Evolutionary conservation across 2,797 vertebrate genomes (phyloP).

Genomic region (Sphaeramia orbicularis): DNA sequence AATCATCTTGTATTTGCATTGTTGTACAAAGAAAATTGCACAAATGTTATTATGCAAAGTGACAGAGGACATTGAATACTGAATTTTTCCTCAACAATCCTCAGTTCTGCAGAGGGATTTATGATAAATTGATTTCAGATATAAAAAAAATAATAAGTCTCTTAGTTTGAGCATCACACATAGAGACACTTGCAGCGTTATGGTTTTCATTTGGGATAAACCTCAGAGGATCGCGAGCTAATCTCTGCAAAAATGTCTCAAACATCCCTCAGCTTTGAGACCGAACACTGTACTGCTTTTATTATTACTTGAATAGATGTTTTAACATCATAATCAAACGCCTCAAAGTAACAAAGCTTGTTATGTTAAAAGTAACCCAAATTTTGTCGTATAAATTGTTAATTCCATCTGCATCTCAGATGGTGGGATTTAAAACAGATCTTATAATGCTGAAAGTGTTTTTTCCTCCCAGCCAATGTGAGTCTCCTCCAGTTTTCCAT

Average conservation of each 20-base stretch:
- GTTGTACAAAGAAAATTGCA: conserved; percentile 53
- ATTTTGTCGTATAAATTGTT: conserved; percentile 55
- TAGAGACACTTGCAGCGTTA: neutral
- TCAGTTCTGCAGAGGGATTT: conserved; percentile 28
- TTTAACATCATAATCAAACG: conserved; percentile 28
- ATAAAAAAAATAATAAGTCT: conserved; percentile 29
- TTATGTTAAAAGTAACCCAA: conserved; percentile 30
- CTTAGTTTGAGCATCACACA: conserved; percentile 18
- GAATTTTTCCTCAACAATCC: conserved; percentile 25
- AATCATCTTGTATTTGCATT: conserved; percentile 66
- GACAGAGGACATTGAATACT: conserved; percentile 19
- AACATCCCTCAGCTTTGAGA: conserved; percentile 29
- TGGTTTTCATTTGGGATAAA: conserved; percentile 26
- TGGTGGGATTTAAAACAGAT: conserved; percentile 21
- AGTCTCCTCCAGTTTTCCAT: conserved; percentile 33
- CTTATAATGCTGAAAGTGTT: conserved; percentile 14
- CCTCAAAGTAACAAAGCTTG: conserved; percentile 35
- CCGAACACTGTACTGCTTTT: neutral
- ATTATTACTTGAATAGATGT: conserved; percentile 40
- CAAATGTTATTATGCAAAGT: conserved; percentile 59
- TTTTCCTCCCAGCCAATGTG: conserved; percentile 12
- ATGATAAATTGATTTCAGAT: conserved; percentile 15
- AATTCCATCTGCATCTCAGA: conserved; percentile 35
- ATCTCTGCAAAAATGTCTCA: conserved; percentile 21
- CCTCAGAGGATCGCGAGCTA: conserved; percentile 35